These are phyloP conservation scores for Otis tarda DNA, from an alignment of 2,113 vertebrate species.

Conservation along the genomic window DNA sequence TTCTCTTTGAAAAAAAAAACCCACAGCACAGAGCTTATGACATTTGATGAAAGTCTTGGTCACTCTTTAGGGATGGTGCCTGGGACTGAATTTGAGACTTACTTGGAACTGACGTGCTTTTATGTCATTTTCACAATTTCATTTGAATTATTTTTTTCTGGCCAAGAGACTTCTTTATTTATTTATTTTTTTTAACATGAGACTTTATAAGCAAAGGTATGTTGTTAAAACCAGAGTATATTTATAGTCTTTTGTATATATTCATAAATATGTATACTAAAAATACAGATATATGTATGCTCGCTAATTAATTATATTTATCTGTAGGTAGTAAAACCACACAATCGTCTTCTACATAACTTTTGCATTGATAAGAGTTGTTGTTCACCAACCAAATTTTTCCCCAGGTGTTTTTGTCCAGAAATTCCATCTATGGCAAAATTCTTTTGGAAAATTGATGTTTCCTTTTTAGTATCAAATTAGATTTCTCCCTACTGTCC, in stretches of 20 bases:
- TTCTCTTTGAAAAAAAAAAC: not conserved
- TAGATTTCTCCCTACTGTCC: not conserved
- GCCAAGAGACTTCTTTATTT: not conserved
- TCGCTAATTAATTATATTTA: not conserved
- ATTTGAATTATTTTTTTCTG: slow-evolving; percentile 34
- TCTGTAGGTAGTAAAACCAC: slow-evolving; percentile 20
- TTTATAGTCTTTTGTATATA: not conserved
- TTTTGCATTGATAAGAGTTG: not conserved
- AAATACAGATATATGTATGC: not conserved
- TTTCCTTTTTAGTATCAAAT: not conserved
- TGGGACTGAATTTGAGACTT: not conserved
- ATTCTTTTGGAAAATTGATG: not conserved
- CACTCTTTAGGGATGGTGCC: not conserved
- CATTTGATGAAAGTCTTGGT: slow-evolving; percentile 12
- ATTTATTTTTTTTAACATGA: not conserved
- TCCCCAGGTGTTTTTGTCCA: not conserved
- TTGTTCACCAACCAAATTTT: not conserved
- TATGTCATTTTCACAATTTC: not conserved
- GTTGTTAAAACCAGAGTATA: not conserved
- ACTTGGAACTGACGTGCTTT: not conserved
- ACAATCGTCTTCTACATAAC: not conserved
- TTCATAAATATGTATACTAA: not conserved
- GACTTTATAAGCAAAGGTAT: not conserved
- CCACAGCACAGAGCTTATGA: not conserved
- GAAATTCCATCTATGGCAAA: not conserved